Evolutionary conservation across 2,113 vertebrate genomes (phyloP).

Genomic region (Ranitomeya imitator): DNA sequence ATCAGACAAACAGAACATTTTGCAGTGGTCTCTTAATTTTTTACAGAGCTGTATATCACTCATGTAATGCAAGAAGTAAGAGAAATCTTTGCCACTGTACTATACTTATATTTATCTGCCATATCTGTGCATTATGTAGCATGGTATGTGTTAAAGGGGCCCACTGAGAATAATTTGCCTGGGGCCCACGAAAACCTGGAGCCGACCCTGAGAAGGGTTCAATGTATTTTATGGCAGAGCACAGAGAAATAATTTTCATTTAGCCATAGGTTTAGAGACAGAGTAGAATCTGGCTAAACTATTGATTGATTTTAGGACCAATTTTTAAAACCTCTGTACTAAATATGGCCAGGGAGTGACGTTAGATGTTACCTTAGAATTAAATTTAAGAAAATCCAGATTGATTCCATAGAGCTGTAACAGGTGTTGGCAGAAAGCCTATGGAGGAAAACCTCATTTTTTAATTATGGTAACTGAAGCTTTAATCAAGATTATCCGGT

Average conservation of each 20-base stretch:
- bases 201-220: not conserved
- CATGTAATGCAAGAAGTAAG: too few relatives aligned
- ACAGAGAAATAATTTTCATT: not conserved
- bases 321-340: not conserved
- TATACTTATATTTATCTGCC: too few relatives aligned
- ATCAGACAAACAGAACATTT: too few relatives aligned
- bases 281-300: not conserved
- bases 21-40: too few relatives aligned
- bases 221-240: not conserved
- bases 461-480: conserved; percentile 23
- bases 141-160: too few relatives aligned
- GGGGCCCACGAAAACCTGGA: too few relatives aligned
- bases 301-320: not conserved
- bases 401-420: conserved; percentile 27
- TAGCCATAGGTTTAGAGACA: not conserved
- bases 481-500: not conserved
- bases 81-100: too few relatives aligned
- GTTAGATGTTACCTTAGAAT: conserved; percentile 1
- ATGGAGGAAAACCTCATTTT: conserved; percentile 23
- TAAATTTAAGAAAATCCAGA: conserved; percentile 12
- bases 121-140: too few relatives aligned
- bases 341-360: not conserved
- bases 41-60: too few relatives aligned
- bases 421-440: conserved; percentile 40
- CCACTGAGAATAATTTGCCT: too few relatives aligned